A percentile compares a stretch with the other conserved stretches of the same genome.
Evolutionary conservation across 2,113 vertebrate genomes (phyloP).

Genomic region (Nannobrachium achirus): DNA sequence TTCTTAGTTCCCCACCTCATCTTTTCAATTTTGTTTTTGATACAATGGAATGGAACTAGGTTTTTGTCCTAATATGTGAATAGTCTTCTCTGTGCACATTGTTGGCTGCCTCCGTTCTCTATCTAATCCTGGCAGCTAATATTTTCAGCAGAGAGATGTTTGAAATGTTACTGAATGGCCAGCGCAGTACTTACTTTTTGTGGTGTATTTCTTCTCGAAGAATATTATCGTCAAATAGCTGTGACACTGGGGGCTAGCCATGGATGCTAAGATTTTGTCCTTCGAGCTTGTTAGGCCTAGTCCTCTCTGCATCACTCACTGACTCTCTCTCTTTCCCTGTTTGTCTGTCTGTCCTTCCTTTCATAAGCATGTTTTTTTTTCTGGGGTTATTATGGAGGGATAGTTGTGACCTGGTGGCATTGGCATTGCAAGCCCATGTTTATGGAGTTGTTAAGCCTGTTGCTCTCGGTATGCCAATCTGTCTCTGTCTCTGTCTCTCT

Average conservation of each 20-base stretch:
- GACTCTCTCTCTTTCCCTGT: background rate
- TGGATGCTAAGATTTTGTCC: background rate
- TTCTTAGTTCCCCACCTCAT: too few relatives aligned
- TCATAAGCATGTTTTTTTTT: background rate
- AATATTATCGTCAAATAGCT: background rate
- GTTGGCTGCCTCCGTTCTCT: too few relatives aligned
- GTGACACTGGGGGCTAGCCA: constrained; percentile 8
- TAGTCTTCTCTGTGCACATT: too few relatives aligned
- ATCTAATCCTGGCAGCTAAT: too few relatives aligned
- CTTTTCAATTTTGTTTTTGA: too few relatives aligned
- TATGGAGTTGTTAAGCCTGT: constrained; percentile 10
- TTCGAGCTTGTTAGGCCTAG: background rate
- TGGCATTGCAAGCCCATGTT: constrained; percentile 23
- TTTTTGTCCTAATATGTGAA: too few relatives aligned
- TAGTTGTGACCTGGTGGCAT: constrained; percentile 11
- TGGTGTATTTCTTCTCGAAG: background rate
- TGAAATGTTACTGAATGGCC: constrained; percentile 1
- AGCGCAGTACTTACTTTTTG: background rate
- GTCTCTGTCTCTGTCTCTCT: constrained; percentile 14
- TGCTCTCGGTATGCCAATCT: constrained; percentile 32
- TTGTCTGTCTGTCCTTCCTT: background rate
- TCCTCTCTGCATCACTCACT: background rate
- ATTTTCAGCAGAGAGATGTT: background rate
- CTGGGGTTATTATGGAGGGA: constrained; percentile 18
- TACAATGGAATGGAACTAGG: too few relatives aligned